Conservation (phyloP, 2,888 invertebrate genomes). For the Drosophila mayaguana region DNA sequence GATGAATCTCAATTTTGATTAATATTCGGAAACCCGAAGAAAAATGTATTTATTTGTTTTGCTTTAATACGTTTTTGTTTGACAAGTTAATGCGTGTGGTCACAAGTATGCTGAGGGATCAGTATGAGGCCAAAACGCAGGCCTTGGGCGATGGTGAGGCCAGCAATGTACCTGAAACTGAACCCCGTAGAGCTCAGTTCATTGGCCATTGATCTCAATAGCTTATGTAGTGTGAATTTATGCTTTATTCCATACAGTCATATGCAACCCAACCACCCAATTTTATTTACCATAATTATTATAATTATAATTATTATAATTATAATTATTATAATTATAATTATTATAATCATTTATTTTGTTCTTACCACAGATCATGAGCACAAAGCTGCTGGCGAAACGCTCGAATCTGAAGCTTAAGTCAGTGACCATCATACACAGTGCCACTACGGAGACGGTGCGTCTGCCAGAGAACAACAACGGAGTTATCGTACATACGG, state of each 20-base stretch:
- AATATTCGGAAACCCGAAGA: background rate
- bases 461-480: slow-evolving; percentile 92
- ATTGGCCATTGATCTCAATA: slow-evolving; percentile 23
- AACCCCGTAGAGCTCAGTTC: slow-evolving; percentile 42
- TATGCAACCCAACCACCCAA: background rate
- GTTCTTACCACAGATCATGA: slow-evolving; percentile 88
- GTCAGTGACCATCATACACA: slow-evolving; percentile 95
- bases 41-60: background rate
- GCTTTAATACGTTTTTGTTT: slow-evolving; percentile 40
- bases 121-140: slow-evolving; percentile 71
- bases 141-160: slow-evolving; percentile 62
- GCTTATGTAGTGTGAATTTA: slow-evolving; percentile 43
- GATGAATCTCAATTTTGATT: background rate
- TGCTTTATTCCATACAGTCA: slow-evolving; percentile 34
- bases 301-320: too few species aligned
- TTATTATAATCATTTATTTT: background rate
- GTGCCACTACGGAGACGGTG: slow-evolving; percentile 95
- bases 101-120: slow-evolving; percentile 77
- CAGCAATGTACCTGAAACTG: slow-evolving; percentile 31
- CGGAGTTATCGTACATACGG: slow-evolving; percentile 93
- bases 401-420: slow-evolving; percentile 92
- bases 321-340: too few species aligned
- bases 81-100: slow-evolving; percentile 76
- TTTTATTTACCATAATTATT: background rate
- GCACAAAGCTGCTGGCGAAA: slow-evolving; percentile 93